These are phyloP conservation scores for Cossypha niveicapilla DNA, from an alignment of 2,797 vertebrate genomes.

Conservation along the genomic window DNA sequence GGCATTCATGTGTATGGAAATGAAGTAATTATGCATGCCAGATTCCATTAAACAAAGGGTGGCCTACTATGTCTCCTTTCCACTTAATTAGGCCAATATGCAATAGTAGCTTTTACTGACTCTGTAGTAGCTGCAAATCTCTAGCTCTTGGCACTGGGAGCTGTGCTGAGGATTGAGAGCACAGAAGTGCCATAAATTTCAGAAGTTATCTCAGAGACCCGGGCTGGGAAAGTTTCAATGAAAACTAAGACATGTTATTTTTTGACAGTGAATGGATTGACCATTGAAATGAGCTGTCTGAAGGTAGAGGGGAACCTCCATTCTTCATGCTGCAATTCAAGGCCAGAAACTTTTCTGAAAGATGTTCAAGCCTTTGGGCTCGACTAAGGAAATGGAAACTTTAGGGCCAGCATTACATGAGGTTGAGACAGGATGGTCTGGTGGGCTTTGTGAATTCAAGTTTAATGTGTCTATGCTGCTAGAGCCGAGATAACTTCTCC, in stretches of 20 bases:
- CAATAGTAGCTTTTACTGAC: not conserved
- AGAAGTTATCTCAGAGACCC: not conserved
- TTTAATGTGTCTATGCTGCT: not conserved
- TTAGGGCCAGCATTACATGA: not conserved
- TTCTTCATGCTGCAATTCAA: not conserved
- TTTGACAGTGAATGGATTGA: not conserved
- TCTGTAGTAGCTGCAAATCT: not conserved
- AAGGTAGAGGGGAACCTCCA: not conserved
- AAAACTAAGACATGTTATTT: not conserved
- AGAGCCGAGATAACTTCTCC: not conserved
- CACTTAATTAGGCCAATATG: not conserved
- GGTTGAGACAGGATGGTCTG: not conserved
- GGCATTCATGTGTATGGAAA: not conserved
- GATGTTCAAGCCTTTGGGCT: not conserved
- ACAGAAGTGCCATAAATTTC: not conserved
- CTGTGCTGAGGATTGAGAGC: not conserved
- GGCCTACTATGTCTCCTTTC: not conserved
- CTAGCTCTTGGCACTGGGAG: not conserved
- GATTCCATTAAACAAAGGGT: constrained; percentile 23
- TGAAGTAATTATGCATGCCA: not conserved
- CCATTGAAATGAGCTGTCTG: not conserved
- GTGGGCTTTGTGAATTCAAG: not conserved
- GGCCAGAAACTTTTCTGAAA: not conserved
- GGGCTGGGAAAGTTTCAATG: not conserved
- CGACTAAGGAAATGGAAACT: not conserved